Base-by-base conservation (phyloP, 2,888 invertebrate genomes). In the Lithophane semibrunnea region DNA sequence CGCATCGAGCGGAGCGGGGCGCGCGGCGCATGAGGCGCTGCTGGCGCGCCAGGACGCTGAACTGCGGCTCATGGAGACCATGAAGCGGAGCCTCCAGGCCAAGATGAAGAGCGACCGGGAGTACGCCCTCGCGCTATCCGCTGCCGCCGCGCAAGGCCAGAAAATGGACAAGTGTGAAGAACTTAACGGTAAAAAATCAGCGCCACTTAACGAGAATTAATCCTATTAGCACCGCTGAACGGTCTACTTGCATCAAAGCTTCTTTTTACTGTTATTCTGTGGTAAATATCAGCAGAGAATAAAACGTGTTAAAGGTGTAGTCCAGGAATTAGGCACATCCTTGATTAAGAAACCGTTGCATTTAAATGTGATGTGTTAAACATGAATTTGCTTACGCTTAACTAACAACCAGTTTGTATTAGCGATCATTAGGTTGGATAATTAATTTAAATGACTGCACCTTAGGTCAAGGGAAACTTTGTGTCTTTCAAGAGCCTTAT, bases 81-180 rank as follows among this genome's bases (percentile, higher is more conserved):
- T 99, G 98, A 98, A 98, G 91, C 97, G 99, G 83, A 99, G 99
- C 90, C 97, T 99, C 77, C 97, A 98, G 87, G 97, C 98, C 87
- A 98, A 99, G 96, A 98, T 99, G 93, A 99, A 99, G 95, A 98
- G 98, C 92, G 99, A 99, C 94, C 97, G 98, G 87, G 99, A 99
- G 92, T 99, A 99, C 94, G 98, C 99, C 2, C 97, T 98, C 58
- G 98, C 98, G 18, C 97, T 99, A 75, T 97, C 98, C 76, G 97
- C 98, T n/a, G 98, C 98, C 44, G 98, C 98, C 63, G 97, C 97
- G 73, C 98, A 98, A 93, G 98, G 98, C 67, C 97, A 98, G 93
- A 99, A 99, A 96, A 97, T 98, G 93, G 98, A 99, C 94, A 97
- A 98, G 85, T 97, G 97, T 90, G 98, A 98, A 89, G 98, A 98